Conservation (phyloP, 2,888 invertebrate genomes). For the Oscheius sp. region DNA sequence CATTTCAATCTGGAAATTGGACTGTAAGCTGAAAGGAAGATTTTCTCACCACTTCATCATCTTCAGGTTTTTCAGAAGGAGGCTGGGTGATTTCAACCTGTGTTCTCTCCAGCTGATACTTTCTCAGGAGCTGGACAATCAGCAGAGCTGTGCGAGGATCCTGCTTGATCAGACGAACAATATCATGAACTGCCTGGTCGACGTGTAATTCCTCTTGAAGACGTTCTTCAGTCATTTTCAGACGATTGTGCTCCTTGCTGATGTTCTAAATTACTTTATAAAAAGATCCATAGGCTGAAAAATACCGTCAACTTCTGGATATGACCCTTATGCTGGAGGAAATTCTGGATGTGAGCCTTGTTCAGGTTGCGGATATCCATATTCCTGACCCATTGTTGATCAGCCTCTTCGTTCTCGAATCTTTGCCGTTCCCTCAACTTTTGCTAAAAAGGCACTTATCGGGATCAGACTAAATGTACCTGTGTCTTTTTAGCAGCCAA, state of each 20-base stretch:
- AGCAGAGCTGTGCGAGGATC: conserved; percentile 68
- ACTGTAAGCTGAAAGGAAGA: background rate
- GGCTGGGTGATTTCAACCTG: conserved; percentile 26
- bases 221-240: conserved; percentile 56
- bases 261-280: conserved; percentile 40
- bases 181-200: conserved; percentile 69
- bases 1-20: conserved; percentile 22
- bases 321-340: conserved; percentile 59
- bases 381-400: conserved; percentile 41
- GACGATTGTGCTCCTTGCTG: conserved; percentile 54
- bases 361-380: conserved; percentile 57
- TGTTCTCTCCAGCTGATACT: conserved; percentile 62
- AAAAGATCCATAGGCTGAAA: background rate
- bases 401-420: conserved; percentile 18
- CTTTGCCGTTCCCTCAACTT: conserved; percentile 27
- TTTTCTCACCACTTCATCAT: conserved; percentile 22
- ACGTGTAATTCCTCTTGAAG: conserved; percentile 67
- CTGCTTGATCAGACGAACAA: conserved; percentile 62
- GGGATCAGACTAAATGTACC: no score
- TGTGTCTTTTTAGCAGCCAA: conserved; percentile 58
- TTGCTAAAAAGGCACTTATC: background rate
- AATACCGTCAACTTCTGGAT: conserved; percentile 42
- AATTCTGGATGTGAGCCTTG: conserved; percentile 58
- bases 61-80: background rate
- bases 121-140: conserved; percentile 68